These are phyloP conservation scores for Drosophila sechellia DNA, from an alignment of 1,140 invertebrate species.

Conservation along the genomic window DNA sequence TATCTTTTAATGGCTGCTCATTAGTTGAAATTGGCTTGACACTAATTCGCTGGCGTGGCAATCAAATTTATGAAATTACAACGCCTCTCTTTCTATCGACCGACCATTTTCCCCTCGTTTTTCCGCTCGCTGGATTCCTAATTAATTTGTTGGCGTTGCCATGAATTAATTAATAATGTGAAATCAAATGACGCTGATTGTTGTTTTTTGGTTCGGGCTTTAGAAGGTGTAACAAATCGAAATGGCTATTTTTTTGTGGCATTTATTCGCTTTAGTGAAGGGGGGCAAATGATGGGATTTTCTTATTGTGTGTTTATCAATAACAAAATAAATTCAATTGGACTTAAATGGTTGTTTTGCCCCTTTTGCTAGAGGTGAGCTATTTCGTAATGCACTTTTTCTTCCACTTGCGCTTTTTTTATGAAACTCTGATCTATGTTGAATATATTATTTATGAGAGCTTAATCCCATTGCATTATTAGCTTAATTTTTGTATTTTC, in stretches of 20 bases:
- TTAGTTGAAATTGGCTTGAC: slow-evolving; percentile 42
- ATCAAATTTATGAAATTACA: slow-evolving; percentile 54
- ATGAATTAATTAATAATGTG: slow-evolving; percentile 43
- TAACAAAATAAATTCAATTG: too few relatives aligned
- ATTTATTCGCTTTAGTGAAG: not conserved
- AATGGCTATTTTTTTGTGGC: slow-evolving; percentile 10
- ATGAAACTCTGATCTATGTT: too few relatives aligned
- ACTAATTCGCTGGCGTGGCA: slow-evolving; percentile 47
- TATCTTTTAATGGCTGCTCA: slow-evolving; percentile 41
- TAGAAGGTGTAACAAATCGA: slow-evolving; percentile 22
- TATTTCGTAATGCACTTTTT: too few relatives aligned
- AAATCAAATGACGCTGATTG: slow-evolving; percentile 24
- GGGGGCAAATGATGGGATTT: not conserved
- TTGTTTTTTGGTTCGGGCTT: slow-evolving; percentile 4
- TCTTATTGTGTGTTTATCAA: not conserved
- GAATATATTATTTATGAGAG: too few relatives aligned
- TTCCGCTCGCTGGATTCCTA: slow-evolving; percentile 31
- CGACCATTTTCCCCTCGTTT: slow-evolving; percentile 1
- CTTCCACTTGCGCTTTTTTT: too few relatives aligned
- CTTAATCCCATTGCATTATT: not conserved
- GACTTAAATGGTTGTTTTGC: too few relatives aligned
- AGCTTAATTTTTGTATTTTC: not conserved
- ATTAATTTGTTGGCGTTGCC: slow-evolving; percentile 41
- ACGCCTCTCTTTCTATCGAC: not conserved
- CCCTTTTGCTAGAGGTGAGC: too few relatives aligned